Conservation (phyloP, 2,113 vertebrate species). For the Notarius quadriscutis region DNA sequence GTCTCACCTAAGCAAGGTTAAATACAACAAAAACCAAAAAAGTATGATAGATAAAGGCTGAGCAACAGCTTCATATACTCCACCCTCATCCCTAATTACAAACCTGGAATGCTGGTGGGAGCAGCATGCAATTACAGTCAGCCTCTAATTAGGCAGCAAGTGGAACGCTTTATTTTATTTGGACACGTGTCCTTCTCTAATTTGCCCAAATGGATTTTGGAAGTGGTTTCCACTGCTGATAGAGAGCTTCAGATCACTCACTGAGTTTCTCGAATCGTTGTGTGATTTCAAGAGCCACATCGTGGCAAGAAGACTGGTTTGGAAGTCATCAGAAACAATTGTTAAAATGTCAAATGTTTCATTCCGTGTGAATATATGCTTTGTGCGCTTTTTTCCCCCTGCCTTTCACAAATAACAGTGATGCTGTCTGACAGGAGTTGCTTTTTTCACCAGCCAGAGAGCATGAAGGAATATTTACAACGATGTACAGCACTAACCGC, state of each 20-base stretch:
- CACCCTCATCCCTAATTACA: slow-evolving; percentile 52
- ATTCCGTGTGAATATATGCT: slow-evolving; percentile 7
- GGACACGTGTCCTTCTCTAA: slow-evolving; percentile 36
- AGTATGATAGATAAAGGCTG: slow-evolving; percentile 20
- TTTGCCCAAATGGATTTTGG: slow-evolving; percentile 45
- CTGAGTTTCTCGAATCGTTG: background rate
- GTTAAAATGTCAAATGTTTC: background rate
- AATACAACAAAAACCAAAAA: background rate
- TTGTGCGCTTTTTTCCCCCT: background rate
- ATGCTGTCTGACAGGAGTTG: slow-evolving; percentile 25
- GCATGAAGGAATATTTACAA: slow-evolving; percentile 33
- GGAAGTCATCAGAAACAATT: background rate
- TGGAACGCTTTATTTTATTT: slow-evolving; percentile 41
- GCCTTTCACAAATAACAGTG: slow-evolving; percentile 29
- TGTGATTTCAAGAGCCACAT: slow-evolving; percentile 8
- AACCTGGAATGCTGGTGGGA: slow-evolving; percentile 37
- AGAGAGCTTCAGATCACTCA: background rate
- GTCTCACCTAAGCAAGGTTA: slow-evolving; percentile 27
- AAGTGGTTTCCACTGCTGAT: slow-evolving; percentile 20
- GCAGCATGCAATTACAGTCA: slow-evolving; percentile 44
- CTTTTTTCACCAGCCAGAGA: slow-evolving; percentile 45
- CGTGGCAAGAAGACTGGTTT: background rate
- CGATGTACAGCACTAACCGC: slow-evolving; percentile 30
- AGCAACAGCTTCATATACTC: slow-evolving; percentile 23
- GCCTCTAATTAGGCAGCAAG: slow-evolving; percentile 53